Base-by-base conservation (phyloP, 2,888 invertebrate species). In the Bruchidius siliquastri region DNA sequence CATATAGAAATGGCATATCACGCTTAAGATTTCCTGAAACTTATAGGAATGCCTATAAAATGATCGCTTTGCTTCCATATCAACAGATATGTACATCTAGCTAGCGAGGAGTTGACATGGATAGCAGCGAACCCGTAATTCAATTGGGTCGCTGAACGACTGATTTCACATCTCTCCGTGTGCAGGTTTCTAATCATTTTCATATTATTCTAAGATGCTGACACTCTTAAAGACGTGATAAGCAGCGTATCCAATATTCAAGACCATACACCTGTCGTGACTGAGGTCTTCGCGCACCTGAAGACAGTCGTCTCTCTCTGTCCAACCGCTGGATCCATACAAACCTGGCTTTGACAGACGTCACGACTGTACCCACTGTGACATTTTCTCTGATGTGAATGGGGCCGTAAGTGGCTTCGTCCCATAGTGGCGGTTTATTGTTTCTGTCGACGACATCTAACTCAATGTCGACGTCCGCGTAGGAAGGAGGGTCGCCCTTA, bases 321-420 rank as follows among this genome's bases (percentile, higher is more conserved):
- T 49, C 49, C 49, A 18, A 49, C 49, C 49, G 49, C 6, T 49
- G 49, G 49, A 21, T 68, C 68, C 88, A 94, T 94, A 94, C 94
- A 93, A 94, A 94, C 96, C 96, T 96, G 92, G 97, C 97, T 94
- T 96, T 96, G 90, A 97, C 94, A 91, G 96, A 94, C 91, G 96
- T 96, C 92, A 97, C 96, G 93, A 95, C 94, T 90, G 96, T 96
- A 93, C 97, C 96, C 92, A 97, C 96, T 93, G 96, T 96, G 92
- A 96, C 96, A 94, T 97, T 97, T 94, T 97, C 97, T 92, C 94
- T 94, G 92, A 97, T 95, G 93, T 94, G 94, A 91, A 96, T 96
- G 91, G 96, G 96, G 91, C 97, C 96, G 92, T 97, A 96, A 90
- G 95, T 92, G 90, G 92, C 93, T 90, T 92, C 92, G 91, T 95